Evolutionary conservation across 2,888 invertebrate genomes (phyloP), one percentile per base, ranked within the genome.

Genomic region (Chrysomela aeneicollis): DNA sequence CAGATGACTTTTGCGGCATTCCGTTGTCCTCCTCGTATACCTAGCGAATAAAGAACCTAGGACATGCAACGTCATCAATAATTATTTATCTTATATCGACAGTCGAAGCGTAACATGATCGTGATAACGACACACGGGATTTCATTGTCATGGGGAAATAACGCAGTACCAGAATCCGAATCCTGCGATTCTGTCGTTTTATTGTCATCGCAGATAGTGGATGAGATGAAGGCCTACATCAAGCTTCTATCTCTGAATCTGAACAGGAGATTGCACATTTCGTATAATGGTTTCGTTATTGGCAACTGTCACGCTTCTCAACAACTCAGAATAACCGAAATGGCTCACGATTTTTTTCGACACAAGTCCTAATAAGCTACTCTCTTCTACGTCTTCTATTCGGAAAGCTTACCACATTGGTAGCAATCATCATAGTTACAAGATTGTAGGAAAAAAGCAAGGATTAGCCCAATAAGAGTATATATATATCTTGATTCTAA

Each of bases 291-390:
- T 42, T 42, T 15, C 3, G 42, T 1, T 59, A 59, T 59, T 18
- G 59, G 35, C 52, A 17, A 18, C 59, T 50, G 59, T 59, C 59
- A 59, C 59, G 59, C 59, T 15, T 50, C 30, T 21, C 30, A 59
- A 59, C 50, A 50, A 30, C 26, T 26, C 50, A 30, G 50, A 59
- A 59, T 30, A 35, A 32, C 19, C 32, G 32, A 35, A 35, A 35
- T n/a, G n/a, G n/a, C n/a, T n/a, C n/a, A n/a, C n/a, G n/a, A n/a
- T n/a, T n/a, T n/a, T n/a, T n/a, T n/a, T n/a, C n/a, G n/a, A n/a
- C n/a, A n/a, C n/a, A n/a, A n/a, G n/a, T n/a, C n/a, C n/a, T n/a
- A n/a, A n/a, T n/a, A n/a, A n/a, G n/a, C n/a, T n/a, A n/a, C n/a
- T n/a, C n/a, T n/a, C n/a, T n/a, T n/a, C n/a, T n/a, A n/a, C n/a